Percentiles rank a stretch among this genome's conserved stretches.
Evolutionary conservation across 2,113 vertebrate genomes (phyloP).

Genomic region (Otus sunia): DNA sequence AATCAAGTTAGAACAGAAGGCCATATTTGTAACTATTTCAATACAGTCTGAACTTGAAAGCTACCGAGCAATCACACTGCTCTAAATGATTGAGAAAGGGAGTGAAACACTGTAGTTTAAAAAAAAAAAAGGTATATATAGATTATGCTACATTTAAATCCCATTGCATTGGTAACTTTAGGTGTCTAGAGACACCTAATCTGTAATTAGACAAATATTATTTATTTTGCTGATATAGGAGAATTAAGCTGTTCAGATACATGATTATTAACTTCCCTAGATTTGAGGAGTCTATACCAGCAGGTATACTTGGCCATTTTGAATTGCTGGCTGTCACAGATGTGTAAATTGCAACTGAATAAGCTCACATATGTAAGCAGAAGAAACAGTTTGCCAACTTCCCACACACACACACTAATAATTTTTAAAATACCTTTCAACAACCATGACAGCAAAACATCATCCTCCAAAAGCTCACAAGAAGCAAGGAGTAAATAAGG

Average conservation of each 20-base stretch:
- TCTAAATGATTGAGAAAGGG: not conserved
- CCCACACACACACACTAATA: not conserved
- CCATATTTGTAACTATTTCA: not conserved
- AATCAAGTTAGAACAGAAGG: not conserved
- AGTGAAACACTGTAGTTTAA: not conserved
- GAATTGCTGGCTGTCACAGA: not conserved
- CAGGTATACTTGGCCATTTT: not conserved
- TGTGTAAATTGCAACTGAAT: not conserved
- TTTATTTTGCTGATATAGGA: not conserved
- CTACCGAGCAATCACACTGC: not conserved
- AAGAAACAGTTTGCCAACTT: not conserved
- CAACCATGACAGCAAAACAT: not conserved
- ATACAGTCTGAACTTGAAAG: not conserved
- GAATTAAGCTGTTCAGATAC: not conserved
- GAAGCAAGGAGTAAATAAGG: not conserved
- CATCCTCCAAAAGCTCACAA: not conserved
- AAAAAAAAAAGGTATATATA: not conserved
- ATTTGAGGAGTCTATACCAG: not conserved
- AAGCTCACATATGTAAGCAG: not conserved
- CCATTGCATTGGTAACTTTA: not conserved
- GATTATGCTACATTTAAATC: not conserved
- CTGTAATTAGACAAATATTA: not conserved
- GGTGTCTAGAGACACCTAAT: not conserved
- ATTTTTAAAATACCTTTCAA: slow-evolving; percentile 2
- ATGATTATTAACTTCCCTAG: not conserved